Conservation (phyloP, 2,888 invertebrate genomes). For the Plebejus argus region DNA sequence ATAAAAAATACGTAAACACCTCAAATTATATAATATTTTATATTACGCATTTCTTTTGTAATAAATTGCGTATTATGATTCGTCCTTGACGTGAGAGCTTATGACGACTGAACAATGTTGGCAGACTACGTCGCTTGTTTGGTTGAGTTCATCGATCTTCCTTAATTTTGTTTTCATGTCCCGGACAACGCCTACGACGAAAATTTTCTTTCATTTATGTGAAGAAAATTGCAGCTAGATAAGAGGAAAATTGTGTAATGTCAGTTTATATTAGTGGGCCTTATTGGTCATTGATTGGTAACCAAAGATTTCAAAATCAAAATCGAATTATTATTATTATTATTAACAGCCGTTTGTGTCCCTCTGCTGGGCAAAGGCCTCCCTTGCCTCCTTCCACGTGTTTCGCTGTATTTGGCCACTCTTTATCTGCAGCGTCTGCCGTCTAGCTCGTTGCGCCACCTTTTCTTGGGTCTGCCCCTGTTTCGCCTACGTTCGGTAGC, state of each 20-base stretch:
- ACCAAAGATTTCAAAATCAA: no score
- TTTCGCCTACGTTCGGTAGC: no score
- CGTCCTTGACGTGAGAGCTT: constrained; percentile 10
- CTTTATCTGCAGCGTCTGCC: no score
- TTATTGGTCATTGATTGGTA: no score
- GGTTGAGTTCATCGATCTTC: constrained; percentile 31
- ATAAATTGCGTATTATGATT: neutral
- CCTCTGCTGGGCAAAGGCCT: no score
- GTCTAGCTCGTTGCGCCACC: no score
- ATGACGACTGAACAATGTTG: constrained; percentile 4
- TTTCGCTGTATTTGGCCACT: no score
- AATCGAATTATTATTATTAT: no score
- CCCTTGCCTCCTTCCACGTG: no score
- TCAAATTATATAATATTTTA: neutral
- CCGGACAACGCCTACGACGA: neutral
- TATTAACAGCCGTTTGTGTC: no score
- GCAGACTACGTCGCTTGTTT: constrained; percentile 1
- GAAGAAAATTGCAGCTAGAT: neutral
- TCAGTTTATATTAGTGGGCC: neutral
- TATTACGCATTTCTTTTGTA: neutral
- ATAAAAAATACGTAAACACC: no score
- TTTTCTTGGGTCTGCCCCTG: no score
- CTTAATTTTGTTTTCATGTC: constrained; percentile 31
- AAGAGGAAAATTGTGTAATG: neutral
- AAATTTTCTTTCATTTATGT: neutral